phyloP scores from a whole-genome alignment of 1,140 invertebrate genomes.

The Rhagoletis zephyria region DNA sequence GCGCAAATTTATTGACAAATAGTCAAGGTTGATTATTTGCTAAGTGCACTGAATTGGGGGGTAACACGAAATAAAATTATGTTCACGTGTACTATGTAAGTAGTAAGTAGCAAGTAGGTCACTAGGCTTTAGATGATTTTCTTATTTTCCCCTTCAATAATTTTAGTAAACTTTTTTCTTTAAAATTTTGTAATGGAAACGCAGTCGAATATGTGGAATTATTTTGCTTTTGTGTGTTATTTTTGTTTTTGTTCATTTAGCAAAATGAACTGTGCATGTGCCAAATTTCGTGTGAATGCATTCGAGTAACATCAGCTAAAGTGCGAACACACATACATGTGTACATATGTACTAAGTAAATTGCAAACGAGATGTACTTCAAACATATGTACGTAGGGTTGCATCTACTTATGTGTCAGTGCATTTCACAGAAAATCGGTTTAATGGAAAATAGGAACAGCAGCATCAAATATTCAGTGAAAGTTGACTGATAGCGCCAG shows the following conservation, averaged over 20 bases:
- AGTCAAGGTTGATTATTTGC: too few species aligned
- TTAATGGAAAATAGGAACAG: too few species aligned
- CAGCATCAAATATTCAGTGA: too few species aligned
- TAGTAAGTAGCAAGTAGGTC: not conserved
- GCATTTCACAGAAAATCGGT: not conserved
- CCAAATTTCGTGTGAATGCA: slow-evolving; percentile 39
- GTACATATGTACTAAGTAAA: too few species aligned
- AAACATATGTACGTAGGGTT: not conserved
- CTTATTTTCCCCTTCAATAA: not conserved
- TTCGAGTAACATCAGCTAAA: not conserved
- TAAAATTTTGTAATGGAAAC: not conserved
- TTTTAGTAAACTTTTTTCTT: not conserved
- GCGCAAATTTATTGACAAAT: too few species aligned
- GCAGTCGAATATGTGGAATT: slow-evolving; percentile 3
- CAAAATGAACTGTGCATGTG: slow-evolving; percentile 22
- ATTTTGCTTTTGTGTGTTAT: not conserved
- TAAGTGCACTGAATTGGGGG: too few species aligned
- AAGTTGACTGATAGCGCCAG: too few species aligned
- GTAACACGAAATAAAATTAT: too few species aligned
- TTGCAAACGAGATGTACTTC: not conserved
- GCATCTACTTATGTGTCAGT: not conserved
- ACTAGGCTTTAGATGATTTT: not conserved
- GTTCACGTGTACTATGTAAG: too few species aligned
- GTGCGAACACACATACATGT: not conserved
- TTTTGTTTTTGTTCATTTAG: not conserved